Conservation (phyloP, 2,888 invertebrate species). For the Drosophila mulleri region DNA sequence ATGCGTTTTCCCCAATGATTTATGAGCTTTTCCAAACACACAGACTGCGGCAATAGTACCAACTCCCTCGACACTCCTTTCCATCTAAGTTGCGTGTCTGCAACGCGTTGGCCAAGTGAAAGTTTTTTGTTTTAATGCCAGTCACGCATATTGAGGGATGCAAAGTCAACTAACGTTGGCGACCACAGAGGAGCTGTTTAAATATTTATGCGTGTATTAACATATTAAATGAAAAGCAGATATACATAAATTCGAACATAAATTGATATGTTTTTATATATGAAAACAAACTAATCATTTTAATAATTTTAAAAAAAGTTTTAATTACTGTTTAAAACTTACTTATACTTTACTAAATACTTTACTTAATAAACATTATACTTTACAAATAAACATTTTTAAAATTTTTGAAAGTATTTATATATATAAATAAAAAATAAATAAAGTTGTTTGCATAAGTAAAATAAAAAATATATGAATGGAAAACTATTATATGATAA, state of each 20-base stretch:
- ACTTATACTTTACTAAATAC: too few relatives aligned
- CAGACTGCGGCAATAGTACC: conserved; percentile 3
- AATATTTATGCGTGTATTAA: conserved; percentile 2
- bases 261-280: background rate
- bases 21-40: conserved; percentile 52
- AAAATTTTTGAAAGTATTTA: too few relatives aligned
- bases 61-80: background rate
- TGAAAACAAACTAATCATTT: background rate
- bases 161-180: background rate
- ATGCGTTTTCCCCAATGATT: conserved; percentile 64
- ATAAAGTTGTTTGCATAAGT: too few relatives aligned
- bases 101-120: conserved; percentile 40
- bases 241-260: background rate
- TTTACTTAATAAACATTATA: too few relatives aligned
- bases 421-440: too few relatives aligned
- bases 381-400: too few relatives aligned
- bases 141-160: conserved; percentile 40
- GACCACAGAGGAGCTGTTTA: too few relatives aligned
- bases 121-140: conserved; percentile 55
- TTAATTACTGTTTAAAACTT: too few relatives aligned
- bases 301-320: too few relatives aligned
- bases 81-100: conserved; percentile 32
- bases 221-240: background rate
- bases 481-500: too few relatives aligned
- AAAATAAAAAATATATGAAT: too few relatives aligned